phyloP scores from a whole-genome alignment of 1,140 invertebrate genomes.

The Drosophila arizonae region DNA sequence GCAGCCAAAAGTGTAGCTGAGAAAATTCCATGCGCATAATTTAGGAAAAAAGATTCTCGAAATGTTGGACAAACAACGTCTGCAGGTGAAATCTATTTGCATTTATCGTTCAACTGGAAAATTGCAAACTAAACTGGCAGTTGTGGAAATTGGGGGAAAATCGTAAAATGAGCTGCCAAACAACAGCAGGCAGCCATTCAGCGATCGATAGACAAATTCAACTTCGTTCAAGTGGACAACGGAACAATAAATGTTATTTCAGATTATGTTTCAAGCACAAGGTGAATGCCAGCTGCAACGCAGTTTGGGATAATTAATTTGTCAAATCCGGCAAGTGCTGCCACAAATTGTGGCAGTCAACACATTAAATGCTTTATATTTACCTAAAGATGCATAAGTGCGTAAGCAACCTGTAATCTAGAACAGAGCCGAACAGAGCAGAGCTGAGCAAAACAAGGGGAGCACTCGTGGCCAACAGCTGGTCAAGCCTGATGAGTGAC shows the following conservation, averaged over 20 bases:
- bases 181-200: neutral
- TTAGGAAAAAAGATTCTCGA: conserved; percentile 73
- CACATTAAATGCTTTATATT: conserved; percentile 75
- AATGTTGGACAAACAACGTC: conserved; percentile 78
- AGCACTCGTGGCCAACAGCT: conserved; percentile 23
- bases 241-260: conserved; percentile 12
- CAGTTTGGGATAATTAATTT: conserved; percentile 35
- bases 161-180: conserved; percentile 37
- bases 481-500: conserved; percentile 24
- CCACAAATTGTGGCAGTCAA: conserved; percentile 74
- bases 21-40: conserved; percentile 76
- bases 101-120: conserved; percentile 80
- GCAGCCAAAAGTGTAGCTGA: conserved; percentile 18
- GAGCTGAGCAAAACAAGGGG: conserved; percentile 25
- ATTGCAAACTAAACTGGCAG: conserved; percentile 73
- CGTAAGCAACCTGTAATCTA: conserved; percentile 75
- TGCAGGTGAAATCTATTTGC: conserved; percentile 81
- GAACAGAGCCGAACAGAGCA: neutral
- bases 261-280: conserved; percentile 6
- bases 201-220: conserved; percentile 22
- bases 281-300: conserved; percentile 12
- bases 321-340: conserved; percentile 10
- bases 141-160: conserved; percentile 20
- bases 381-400: conserved; percentile 74
- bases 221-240: conserved; percentile 7